Percentiles rank a stretch among this genome's conserved stretches.
These are phyloP conservation scores for Turdus rufiventris DNA, from an alignment of 2,113 vertebrate genomes.

Conservation along the genomic window DNA sequence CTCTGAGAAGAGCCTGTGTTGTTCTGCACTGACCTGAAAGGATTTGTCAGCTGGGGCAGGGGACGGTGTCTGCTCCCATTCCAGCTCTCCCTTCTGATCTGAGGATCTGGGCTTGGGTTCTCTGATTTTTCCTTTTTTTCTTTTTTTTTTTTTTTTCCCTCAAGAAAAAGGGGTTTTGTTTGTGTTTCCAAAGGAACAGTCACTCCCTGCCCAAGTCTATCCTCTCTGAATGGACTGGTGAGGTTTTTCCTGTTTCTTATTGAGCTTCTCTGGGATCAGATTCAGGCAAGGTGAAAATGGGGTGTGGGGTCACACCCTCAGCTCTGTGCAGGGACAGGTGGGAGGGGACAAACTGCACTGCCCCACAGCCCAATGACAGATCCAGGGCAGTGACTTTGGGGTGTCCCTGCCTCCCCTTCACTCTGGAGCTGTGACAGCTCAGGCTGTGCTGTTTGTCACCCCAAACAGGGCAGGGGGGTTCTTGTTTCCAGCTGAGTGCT, in stretches of 20 bases:
- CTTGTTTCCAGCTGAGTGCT: not conserved
- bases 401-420: not conserved
- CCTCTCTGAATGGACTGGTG: rapidly evolving
- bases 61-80: not conserved
- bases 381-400: not conserved
- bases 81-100: not conserved
- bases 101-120: not conserved
- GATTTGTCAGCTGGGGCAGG: not conserved
- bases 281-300: rapidly evolving
- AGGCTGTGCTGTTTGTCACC: not conserved
- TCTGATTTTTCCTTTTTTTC: not conserved
- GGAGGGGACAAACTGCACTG: not conserved
- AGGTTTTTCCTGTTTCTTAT: rapidly evolving
- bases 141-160: not conserved
- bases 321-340: not conserved
- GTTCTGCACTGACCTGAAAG: constrained; percentile 34
- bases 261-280: rapidly evolving
- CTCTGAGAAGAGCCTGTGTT: not conserved
- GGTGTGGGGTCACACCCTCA: not conserved
- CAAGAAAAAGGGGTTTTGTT: not conserved
- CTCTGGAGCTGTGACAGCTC: not conserved
- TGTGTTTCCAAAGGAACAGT: not conserved
- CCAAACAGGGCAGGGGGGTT: not conserved
- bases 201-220: not conserved
- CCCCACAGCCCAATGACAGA: not conserved